Percentiles rank a stretch among this genome's conserved stretches.
These are phyloP conservation scores for Turritopsis rubra DNA, from an alignment of 30 jellyfish, hydroid and myxozoan species.

Conservation along the genomic window DNA sequence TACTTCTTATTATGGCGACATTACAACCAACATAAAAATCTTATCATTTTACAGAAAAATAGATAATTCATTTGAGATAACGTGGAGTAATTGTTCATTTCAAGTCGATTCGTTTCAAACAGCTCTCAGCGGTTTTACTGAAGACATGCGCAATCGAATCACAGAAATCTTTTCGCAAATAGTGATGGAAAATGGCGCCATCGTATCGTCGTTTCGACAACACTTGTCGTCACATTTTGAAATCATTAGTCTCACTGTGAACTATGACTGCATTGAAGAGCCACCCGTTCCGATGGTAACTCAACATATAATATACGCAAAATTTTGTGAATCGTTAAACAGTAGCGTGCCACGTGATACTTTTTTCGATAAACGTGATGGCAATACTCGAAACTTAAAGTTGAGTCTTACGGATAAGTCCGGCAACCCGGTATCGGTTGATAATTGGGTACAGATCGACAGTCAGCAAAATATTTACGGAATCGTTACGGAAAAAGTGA, in stretches of 20 bases:
- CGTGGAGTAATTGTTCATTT: slow-evolving; percentile 41
- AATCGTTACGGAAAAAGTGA: slow-evolving; percentile 41
- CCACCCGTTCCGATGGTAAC: slow-evolving; percentile 48
- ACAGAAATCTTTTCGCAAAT: slow-evolving; percentile 18
- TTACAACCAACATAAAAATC: slow-evolving; percentile 10
- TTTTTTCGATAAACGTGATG: slow-evolving; percentile 58
- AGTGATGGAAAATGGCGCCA: background rate
- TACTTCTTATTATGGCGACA: slow-evolving; percentile 12
- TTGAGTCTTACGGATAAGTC: slow-evolving; percentile 33
- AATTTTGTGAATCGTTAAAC: slow-evolving; percentile 37
- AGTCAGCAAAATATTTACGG: slow-evolving; percentile 59
- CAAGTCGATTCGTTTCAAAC: background rate
- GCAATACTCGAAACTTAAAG: slow-evolving; percentile 48
- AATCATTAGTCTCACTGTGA: background rate
- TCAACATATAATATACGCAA: slow-evolving; percentile 38
- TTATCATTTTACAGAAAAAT: background rate
- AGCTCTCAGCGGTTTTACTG: slow-evolving; percentile 31
- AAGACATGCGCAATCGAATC: slow-evolving; percentile 18
- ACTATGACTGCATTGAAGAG: slow-evolving; percentile 84
- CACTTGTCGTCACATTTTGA: slow-evolving; percentile 23
- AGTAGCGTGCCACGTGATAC: slow-evolving; percentile 43
- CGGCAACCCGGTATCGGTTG: slow-evolving; percentile 46
- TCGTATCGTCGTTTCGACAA: background rate
- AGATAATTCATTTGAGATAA: slow-evolving; percentile 4
- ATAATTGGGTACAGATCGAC: slow-evolving; percentile 85